A percentile compares a stretch with the other conserved stretches of the same genome.
phyloP scores from a whole-genome alignment of 2,888 invertebrate species.

The Pachliopta kotzebuea region DNA sequence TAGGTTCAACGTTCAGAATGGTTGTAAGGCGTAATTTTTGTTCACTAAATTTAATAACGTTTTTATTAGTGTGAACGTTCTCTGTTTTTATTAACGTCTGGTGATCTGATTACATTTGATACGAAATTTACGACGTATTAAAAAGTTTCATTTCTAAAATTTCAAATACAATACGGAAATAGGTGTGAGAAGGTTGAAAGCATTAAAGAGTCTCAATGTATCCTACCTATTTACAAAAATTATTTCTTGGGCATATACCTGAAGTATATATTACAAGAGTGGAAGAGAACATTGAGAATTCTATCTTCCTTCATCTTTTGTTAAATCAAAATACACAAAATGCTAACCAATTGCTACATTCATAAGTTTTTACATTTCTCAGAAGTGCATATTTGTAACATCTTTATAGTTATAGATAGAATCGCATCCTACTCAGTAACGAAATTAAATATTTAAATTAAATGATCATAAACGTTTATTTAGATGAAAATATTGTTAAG shows the following conservation, averaged over 20 bases:
- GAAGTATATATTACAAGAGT: too few species aligned
- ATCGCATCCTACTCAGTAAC: too few species aligned
- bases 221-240: background rate
- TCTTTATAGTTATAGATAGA: too few species aligned
- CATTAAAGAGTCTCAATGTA: background rate
- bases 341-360: too few species aligned
- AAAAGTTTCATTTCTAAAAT: conserved; percentile 16
- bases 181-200: conserved; percentile 8
- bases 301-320: too few species aligned
- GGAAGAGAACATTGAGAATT: too few species aligned
- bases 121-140: conserved; percentile 21
- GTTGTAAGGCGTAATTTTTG: conserved; percentile 16
- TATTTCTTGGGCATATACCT: background rate
- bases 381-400: too few species aligned
- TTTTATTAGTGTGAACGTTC: conserved; percentile 19
- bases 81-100: conserved; percentile 22
- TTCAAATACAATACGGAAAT: conserved; percentile 11
- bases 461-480: too few species aligned
- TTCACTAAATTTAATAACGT: conserved; percentile 16
- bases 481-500: too few species aligned
- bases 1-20: conserved; percentile 17
- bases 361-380: too few species aligned
- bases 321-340: too few species aligned
- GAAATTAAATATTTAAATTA: too few species aligned
- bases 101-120: conserved; percentile 24